Base-by-base conservation (phyloP, 2,888 invertebrate genomes). In the Abrostola triplasia region DNA sequence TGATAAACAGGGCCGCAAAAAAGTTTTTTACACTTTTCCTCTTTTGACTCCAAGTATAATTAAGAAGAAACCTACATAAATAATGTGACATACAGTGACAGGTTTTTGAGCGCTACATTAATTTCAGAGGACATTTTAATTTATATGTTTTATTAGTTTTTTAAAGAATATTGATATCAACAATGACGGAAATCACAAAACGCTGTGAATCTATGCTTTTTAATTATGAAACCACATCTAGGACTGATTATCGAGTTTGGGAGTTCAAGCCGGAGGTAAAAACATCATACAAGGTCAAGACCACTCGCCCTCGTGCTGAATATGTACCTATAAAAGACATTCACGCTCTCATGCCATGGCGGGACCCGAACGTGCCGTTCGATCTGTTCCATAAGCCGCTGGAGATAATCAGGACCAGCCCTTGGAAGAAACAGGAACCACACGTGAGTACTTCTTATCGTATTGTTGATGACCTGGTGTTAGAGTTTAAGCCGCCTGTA, bases 311-410 rank as follows among this genome's bases (percentile, higher is more conserved):
- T 0, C 77, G 65, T n/a, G 57, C 62, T 5, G 58, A 67, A 13
- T 63, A 60, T 5, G 56, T 70, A 0, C 81, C 81, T 0, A 35
- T 84, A 57, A 88, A 84, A 62, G 73, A 85, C 40, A 36, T 78
- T 4, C 80, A 87, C 12, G 80, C 87, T 0, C 40, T 89, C 52
- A 72, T 72, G 0, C 76, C 82, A 0, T 86, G 83, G 82, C 85
- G 73, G 36, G 62, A 56, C 1, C 64, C 69, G 0, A 61, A 65
- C 12, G 64, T 85, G 0, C 84, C 83, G 0, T 80, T 84, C 12
- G 70, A 80, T 44, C 54, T 83, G 38, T 80, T 71, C 44, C 64
- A 80, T 11, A 82, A 65, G 13, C 78, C 73, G 5, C 85, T 85
- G 11, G 81, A 80, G 5, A 80, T 86, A 5, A 40, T 84, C 8